Evolutionary conservation across 1,140 invertebrate genomes (phyloP), one percentile per base, ranked within the genome.

Genomic region (Dendroctonus ponderosae): DNA sequence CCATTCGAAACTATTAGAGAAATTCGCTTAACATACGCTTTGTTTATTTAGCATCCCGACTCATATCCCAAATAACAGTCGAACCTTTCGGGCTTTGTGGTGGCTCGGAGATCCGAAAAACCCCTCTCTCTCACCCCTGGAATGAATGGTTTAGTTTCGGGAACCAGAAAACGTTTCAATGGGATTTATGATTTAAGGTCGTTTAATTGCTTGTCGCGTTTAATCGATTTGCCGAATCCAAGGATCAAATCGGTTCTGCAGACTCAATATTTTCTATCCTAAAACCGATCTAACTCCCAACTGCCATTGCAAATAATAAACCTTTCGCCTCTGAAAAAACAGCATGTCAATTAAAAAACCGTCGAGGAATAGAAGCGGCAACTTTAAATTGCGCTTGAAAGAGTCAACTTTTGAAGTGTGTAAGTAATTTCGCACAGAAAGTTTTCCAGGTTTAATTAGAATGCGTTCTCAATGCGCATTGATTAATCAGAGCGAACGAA

Each of bases 1-100:
- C 61, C 50, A 63, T 63, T 63, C 51, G 51, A 63, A 63, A 63
- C 40, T 63, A 63, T 63, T 63, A 63, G 42, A 63, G 50, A 54
- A 46, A 63, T 63, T 63, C 61, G 50, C 61, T 63, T 63, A 54
- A 63, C 59, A 50, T 63, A 54, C 51, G 51, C 50, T 54, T 53
- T 63, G 50, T 63, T 63, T 63, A 63, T 63, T 53, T 63, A 54
- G 51, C 14, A 54, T 51, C 50, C 61, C 61, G 41, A 53, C 51
- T 54, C 51, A 63, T 54, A 63, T 54, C 42, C 50, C 41, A 54
- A 63, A 63, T 63, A 54, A 63, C 61, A 44, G 41, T 54, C 39
- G 41, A 63, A 63, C 61, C 50, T 43, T 63, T 63, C 8, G 61
- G 61, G 50, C 51, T 53, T 63, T 46, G 51, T 8, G 50, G 61